phyloP scores from a whole-genome alignment of 2,113 vertebrate species.

The Gavialis gangeticus region DNA sequence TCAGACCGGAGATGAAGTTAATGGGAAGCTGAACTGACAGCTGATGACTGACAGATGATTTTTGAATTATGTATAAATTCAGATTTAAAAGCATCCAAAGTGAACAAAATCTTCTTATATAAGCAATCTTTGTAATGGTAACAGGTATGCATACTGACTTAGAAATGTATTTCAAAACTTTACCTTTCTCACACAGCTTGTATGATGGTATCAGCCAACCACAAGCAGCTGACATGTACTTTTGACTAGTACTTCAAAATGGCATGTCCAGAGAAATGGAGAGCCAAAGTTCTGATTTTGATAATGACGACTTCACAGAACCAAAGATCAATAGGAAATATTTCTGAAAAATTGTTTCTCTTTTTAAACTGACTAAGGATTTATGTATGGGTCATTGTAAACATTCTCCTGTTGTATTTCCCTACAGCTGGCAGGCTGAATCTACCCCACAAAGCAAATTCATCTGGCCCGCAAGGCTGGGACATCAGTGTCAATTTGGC shows the following conservation, averaged over 20 bases:
- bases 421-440: no score
- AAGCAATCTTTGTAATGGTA: neutral
- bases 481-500: no score
- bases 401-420: neutral
- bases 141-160: neutral
- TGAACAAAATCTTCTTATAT: neutral
- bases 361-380: conserved; percentile 9
- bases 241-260: conserved; percentile 30
- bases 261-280: neutral
- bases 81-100: neutral
- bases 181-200: conserved; percentile 4
- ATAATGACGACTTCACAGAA: neutral
- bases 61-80: neutral
- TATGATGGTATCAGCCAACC: neutral
- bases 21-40: neutral
- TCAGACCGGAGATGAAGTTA: neutral
- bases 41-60: neutral
- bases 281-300: neutral
- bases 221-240: neutral
- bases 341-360: neutral
- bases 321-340: neutral
- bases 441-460: no score
- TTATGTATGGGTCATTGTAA: neutral
- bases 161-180: neutral
- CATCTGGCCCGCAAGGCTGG: no score